Percentiles rank a stretch among this genome's conserved stretches.
Conservation (phyloP, 92 coral and sea anemone species). For the Pocillopora grandis region DNA sequence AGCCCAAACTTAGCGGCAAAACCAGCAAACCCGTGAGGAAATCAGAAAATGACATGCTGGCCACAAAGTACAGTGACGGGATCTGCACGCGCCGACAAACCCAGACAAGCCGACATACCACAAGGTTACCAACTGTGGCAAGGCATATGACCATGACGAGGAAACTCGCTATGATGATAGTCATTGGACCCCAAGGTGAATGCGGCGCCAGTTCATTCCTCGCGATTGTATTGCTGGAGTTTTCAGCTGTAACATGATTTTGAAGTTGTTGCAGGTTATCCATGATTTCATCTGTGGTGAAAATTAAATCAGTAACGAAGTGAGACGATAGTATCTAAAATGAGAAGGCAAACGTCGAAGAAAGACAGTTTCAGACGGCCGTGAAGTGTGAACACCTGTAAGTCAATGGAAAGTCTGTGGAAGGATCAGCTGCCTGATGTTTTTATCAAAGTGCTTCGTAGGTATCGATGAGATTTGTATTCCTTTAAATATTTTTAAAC, state of each 20-base stretch:
- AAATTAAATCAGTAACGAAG: background rate
- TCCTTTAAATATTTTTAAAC: too few species aligned
- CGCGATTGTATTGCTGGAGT: constrained; percentile 1
- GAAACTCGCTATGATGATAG: constrained; percentile 27
- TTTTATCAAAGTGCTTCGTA: too few species aligned
- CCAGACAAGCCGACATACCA: constrained; percentile 54
- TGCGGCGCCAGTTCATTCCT: background rate
- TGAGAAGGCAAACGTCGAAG: background rate
- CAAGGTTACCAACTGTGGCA: constrained; percentile 48
- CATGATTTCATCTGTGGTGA: background rate
- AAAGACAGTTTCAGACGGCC: background rate
- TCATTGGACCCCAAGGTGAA: constrained; percentile 26
- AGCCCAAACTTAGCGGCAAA: constrained; percentile 47
- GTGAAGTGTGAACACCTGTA: too few species aligned
- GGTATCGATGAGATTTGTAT: too few species aligned
- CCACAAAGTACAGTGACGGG: constrained; percentile 64
- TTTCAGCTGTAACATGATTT: background rate
- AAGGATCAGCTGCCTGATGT: too few species aligned
- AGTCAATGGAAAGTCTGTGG: too few species aligned
- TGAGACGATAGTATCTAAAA: background rate
- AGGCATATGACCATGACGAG: constrained; percentile 31
- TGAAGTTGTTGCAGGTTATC: background rate
- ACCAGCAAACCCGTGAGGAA: constrained; percentile 49
- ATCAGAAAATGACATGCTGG: constrained; percentile 66
- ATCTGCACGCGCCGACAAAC: constrained; percentile 50